Percentiles rank a stretch among this genome's conserved stretches.
phyloP scores from a whole-genome alignment of 1,140 invertebrate species.

The Caligus rogercresseyi region DNA sequence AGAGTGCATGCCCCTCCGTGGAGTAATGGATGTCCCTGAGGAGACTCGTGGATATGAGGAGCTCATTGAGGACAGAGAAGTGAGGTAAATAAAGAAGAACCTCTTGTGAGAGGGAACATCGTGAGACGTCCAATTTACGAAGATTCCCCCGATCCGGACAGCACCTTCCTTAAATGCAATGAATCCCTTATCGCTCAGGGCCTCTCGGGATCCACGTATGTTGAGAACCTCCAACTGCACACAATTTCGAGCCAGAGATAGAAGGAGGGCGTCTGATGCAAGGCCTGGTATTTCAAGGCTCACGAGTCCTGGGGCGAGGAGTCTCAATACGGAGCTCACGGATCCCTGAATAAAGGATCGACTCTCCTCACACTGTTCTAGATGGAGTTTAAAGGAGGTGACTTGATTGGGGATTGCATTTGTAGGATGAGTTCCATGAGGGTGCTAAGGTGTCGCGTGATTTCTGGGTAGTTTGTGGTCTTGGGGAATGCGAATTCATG shows the following conservation, averaged over 20 bases:
- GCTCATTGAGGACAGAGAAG: not conserved
- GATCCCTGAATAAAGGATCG: not conserved
- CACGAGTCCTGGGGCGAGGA: not conserved
- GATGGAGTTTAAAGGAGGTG: slow-evolving; percentile 15
- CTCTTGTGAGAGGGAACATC: not conserved
- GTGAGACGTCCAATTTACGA: slow-evolving; percentile 1
- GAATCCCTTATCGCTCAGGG: slow-evolving; percentile 7
- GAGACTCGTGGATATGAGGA: not conserved
- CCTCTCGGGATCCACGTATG: not conserved
- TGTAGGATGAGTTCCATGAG: not conserved
- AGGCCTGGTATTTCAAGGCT: not conserved
- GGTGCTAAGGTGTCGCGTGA: not conserved
- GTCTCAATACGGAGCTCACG: not conserved
- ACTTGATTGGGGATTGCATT: not conserved
- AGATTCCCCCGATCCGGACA: not conserved
- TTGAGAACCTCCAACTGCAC: slow-evolving; percentile 11
- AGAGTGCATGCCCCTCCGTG: not conserved
- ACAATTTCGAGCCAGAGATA: slow-evolving; percentile 5
- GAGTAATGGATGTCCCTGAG: slow-evolving; percentile 6
- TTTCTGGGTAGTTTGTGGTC: slow-evolving; percentile 16
- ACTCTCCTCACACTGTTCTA: slow-evolving; percentile 14
- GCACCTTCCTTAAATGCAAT: not conserved
- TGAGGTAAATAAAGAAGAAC: not conserved
- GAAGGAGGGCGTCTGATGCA: not conserved
- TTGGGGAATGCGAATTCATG: slow-evolving; percentile 14